These are phyloP conservation scores for Ibycter americanus DNA, from an alignment of 2,797 vertebrate species.

Conservation along the genomic window DNA sequence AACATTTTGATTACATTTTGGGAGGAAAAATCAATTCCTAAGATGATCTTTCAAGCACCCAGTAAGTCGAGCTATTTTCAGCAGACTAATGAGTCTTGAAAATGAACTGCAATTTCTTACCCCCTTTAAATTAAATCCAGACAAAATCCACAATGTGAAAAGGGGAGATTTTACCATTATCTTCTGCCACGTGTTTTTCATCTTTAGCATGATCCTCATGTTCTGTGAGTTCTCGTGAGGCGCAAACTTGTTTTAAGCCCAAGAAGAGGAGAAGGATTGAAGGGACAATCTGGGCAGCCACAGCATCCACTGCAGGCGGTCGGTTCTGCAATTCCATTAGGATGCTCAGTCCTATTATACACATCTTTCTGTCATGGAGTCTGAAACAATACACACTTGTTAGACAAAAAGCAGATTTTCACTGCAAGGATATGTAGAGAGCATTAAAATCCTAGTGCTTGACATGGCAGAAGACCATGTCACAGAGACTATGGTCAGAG, in stretches of 20 bases:
- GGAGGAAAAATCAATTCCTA: neutral
- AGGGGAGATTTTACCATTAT: slow-evolving; percentile 84
- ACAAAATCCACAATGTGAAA: slow-evolving; percentile 60
- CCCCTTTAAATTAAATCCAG: slow-evolving; percentile 61
- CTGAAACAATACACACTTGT: slow-evolving; percentile 70
- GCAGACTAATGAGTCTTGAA: slow-evolving; percentile 34
- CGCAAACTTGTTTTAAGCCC: slow-evolving; percentile 92
- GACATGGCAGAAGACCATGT: neutral
- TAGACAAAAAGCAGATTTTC: neutral
- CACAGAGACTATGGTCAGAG: neutral
- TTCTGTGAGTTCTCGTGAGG: slow-evolving; percentile 85
- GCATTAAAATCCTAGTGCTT: neutral
- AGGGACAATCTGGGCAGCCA: slow-evolving; percentile 89
- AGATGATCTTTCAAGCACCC: neutral
- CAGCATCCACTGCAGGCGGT: slow-evolving; percentile 85
- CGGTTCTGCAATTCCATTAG: slow-evolving; percentile 90
- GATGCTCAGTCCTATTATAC: slow-evolving; percentile 94
- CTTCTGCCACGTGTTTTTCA: slow-evolving; percentile 84
- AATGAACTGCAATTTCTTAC: slow-evolving; percentile 38
- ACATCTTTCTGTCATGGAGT: slow-evolving; percentile 96
- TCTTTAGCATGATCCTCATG: slow-evolving; percentile 77
- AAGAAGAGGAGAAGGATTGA: slow-evolving; percentile 94
- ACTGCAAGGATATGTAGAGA: neutral
- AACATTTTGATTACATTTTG: neutral
- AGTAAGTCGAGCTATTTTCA: neutral